These are phyloP conservation scores for Diloba caeruleocephala DNA, from an alignment of 2,888 invertebrate genomes.

Conservation along the genomic window DNA sequence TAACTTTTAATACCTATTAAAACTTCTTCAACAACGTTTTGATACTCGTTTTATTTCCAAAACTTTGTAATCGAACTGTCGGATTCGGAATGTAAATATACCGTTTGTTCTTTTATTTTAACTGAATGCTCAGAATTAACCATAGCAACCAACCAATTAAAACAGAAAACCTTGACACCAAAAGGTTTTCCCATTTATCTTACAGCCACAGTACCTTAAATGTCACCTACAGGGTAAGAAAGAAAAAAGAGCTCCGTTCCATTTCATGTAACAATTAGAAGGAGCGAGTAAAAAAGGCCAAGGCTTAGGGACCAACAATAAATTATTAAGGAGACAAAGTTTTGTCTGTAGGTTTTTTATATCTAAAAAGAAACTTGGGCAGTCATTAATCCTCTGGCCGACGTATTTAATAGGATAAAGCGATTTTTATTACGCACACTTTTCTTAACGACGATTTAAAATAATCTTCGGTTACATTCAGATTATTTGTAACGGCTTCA, in stretches of 20 bases:
- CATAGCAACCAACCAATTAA: conserved; percentile 51
- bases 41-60: conserved; percentile 3
- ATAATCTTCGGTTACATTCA: conserved; percentile 59
- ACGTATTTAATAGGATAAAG: conserved; percentile 68
- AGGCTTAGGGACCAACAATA: conserved; percentile 67
- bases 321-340: conserved; percentile 77
- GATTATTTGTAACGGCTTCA: conserved; percentile 53
- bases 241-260: conserved; percentile 62
- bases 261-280: conserved; percentile 75
- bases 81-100: conserved; percentile 5
- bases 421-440: conserved; percentile 64
- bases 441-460: conserved; percentile 66
- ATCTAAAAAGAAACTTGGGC: conserved; percentile 58
- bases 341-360: conserved; percentile 65
- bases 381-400: conserved; percentile 67
- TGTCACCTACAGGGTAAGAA: conserved; percentile 67
- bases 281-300: conserved; percentile 64
- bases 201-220: conserved; percentile 59
- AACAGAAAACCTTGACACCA: conserved; percentile 54
- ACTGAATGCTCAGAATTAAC: conserved; percentile 19
- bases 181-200: conserved; percentile 57
- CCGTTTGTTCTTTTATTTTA: conserved; percentile 10
- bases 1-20: conserved; percentile 8
- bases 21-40: conserved; percentile 1
- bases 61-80: conserved; percentile 12